Evolutionary conservation across 2,797 vertebrate genomes (phyloP), one percentile per base, ranked within the genome.

Genomic region (Australoheros facetus): DNA sequence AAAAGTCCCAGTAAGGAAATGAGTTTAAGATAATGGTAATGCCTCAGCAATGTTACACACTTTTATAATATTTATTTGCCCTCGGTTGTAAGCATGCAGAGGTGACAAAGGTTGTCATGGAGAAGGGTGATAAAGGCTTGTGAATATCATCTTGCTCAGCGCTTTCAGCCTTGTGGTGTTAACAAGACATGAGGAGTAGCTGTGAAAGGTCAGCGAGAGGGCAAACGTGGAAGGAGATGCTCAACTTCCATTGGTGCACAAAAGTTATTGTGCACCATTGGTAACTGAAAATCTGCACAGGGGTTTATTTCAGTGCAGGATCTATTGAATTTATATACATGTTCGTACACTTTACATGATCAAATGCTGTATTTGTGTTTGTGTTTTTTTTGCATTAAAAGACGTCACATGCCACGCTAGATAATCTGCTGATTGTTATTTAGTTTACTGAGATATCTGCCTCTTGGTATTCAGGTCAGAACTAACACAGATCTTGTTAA

Each of bases 101-200:
- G 42, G 56, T 71, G 45, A 78, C 4, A 55, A 72, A 85, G 54
- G 80, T 81, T 77, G 13, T 79, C 62, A 45, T 54, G 28, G 75
- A 69, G 48, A 66, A 87, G 93, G 95, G 86, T 64, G 70, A 9
- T 55, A 39, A 73, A 78, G 92, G 91, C 89, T 88, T 77, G 71
- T 93, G 94, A 95, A 95, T 94, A 95, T 95, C 94, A 95, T 71
- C 82, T 89, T 70, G 84, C 85, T 85, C 42, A 19, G 70, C 9
- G 84, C 80, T 82, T 82, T 79, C 77, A 80, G 69, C 71, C 75
- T 14, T 57, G 78, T 75, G 81, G 85, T 79, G 77, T 87, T 89
- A 88, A 91, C 82, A 70, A 90, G 89, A 85, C 79, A 76, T 16
- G 37, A 82, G 53, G 58, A 69, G 60, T 71, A 32, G 84, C 85